Evolutionary conservation across 1,140 invertebrate species (phyloP).

Genomic region (Medauroidea extradentata): DNA sequence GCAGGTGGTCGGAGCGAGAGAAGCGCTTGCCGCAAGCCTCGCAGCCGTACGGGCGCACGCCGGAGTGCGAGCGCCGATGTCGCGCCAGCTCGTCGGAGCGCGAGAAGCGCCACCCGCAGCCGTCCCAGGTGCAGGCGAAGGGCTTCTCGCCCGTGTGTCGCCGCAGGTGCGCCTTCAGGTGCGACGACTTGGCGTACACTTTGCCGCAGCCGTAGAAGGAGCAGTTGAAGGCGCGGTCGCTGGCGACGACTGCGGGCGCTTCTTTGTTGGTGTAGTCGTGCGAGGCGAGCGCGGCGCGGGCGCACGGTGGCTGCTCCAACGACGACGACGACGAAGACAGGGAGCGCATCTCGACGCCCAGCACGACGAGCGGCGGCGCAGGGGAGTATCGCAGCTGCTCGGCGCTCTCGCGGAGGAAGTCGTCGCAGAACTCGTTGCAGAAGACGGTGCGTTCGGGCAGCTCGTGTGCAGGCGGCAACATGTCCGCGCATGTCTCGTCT

Average conservation of each 20-base stretch:
- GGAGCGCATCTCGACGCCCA: slow-evolving; percentile 43
- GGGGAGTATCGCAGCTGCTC: slow-evolving; percentile 32
- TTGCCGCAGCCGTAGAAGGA: slow-evolving; percentile 46
- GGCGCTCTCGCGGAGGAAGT: slow-evolving; percentile 38
- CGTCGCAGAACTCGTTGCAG: slow-evolving; percentile 1
- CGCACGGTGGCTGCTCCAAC: not conserved
- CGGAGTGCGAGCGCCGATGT: slow-evolving; percentile 75
- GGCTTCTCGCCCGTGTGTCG: slow-evolving; percentile 94
- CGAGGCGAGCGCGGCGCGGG: slow-evolving; percentile 1
- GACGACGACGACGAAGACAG: not conserved
- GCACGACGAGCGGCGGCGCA: slow-evolving; percentile 34
- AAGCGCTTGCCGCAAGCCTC: slow-evolving; percentile 79
- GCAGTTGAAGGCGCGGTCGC: slow-evolving; percentile 47
- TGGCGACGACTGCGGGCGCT: slow-evolving; percentile 41
- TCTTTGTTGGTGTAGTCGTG: slow-evolving; percentile 31
- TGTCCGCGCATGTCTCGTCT: no score
- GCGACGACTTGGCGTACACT: slow-evolving; percentile 88
- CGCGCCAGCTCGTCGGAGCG: slow-evolving; percentile 88
- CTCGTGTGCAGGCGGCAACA: not conserved
- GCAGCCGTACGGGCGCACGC: slow-evolving; percentile 83
- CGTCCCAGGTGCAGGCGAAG: slow-evolving; percentile 83
- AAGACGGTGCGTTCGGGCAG: slow-evolving; percentile 1
- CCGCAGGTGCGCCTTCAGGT: slow-evolving; percentile 88
- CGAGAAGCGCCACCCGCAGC: slow-evolving; percentile 92
- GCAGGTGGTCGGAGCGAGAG: slow-evolving; percentile 83